Evolutionary conservation across 2,888 invertebrate genomes (phyloP).

Genomic region (Arge pagana): DNA sequence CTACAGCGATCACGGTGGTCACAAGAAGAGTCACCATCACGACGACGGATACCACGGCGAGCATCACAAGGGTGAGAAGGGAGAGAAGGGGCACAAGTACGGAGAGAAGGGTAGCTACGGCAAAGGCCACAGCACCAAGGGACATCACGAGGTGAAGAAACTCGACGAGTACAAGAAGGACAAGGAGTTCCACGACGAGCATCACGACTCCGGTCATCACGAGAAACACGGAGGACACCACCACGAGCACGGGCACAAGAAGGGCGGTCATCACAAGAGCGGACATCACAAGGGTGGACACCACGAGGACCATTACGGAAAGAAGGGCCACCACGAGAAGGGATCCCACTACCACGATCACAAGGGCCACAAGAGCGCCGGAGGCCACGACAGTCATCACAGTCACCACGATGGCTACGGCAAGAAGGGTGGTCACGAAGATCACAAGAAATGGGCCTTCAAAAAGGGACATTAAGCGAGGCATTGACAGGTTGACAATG

Average conservation of each 20-base stretch:
- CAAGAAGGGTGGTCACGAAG: conserved; percentile 80
- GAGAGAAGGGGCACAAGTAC: conserved; percentile 70
- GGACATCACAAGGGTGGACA: conserved; percentile 80
- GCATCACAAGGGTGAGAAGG: conserved; percentile 70
- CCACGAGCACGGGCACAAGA: conserved; percentile 79
- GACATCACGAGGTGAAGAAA: conserved; percentile 84
- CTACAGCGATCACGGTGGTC: conserved; percentile 67
- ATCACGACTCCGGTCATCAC: conserved; percentile 80
- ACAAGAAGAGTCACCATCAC: conserved; percentile 69
- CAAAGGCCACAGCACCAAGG: conserved; percentile 85
- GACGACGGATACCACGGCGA: conserved; percentile 69
- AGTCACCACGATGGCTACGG: conserved; percentile 75
- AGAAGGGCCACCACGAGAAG: conserved; percentile 80
- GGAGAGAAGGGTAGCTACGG: conserved; percentile 76
- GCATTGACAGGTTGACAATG: not conserved
- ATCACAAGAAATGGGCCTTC: conserved; percentile 79
- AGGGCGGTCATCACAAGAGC: conserved; percentile 80
- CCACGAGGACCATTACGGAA: conserved; percentile 78
- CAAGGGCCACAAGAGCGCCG: conserved; percentile 78
- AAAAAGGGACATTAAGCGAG: conserved; percentile 56
- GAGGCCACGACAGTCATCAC: conserved; percentile 78
- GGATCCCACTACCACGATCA: conserved; percentile 80
- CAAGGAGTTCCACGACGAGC: conserved; percentile 85
- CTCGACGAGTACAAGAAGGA: conserved; percentile 85
- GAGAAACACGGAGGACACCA: conserved; percentile 82